Conservation (phyloP, 2,113 vertebrate species). For the Oncorhynchus nerka region DNA sequence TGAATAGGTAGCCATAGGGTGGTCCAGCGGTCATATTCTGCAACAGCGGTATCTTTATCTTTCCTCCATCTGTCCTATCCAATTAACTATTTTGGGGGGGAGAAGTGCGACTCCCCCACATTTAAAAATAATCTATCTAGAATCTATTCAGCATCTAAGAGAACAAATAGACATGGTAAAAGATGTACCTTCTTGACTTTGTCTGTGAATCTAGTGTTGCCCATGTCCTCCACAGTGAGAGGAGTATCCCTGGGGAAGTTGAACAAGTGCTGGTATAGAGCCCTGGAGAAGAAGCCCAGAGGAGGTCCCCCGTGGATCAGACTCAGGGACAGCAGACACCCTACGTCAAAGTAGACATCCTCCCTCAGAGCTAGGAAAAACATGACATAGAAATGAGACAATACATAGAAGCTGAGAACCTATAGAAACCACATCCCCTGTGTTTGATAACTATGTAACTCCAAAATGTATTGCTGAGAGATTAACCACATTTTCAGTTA, state of each 20-base stretch:
- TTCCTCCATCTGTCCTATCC: too few relatives aligned
- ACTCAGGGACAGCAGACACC: constrained; percentile 81
- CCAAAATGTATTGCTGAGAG: too few relatives aligned
- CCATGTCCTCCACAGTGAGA: constrained; percentile 60
- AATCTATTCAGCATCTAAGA: too few relatives aligned
- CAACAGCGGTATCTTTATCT: too few relatives aligned
- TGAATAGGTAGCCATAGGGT: too few relatives aligned
- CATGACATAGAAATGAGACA: constrained; percentile 60
- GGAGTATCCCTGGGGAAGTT: constrained; percentile 61
- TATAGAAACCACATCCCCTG: constrained; percentile 43
- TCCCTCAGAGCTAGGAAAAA: constrained; percentile 73
- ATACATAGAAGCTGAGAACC: constrained; percentile 57
- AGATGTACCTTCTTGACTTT: constrained; percentile 37
- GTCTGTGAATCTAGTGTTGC: constrained; percentile 38
- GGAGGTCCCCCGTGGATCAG: constrained; percentile 84
- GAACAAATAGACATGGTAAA: neutral
- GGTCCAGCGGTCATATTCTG: too few relatives aligned
- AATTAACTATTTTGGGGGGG: too few relatives aligned
- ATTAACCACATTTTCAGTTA: too few relatives aligned
- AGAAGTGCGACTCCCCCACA: too few relatives aligned
- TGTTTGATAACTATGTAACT: too few relatives aligned
- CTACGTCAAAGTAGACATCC: constrained; percentile 79
- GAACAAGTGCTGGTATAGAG: constrained; percentile 81
- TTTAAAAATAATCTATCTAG: too few relatives aligned
- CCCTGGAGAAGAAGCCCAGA: constrained; percentile 84